A percentile compares a stretch with the other conserved stretches of the same genome.
Evolutionary conservation across 1,140 invertebrate genomes (phyloP).

Genomic region (Trichogramma pretiosum): DNA sequence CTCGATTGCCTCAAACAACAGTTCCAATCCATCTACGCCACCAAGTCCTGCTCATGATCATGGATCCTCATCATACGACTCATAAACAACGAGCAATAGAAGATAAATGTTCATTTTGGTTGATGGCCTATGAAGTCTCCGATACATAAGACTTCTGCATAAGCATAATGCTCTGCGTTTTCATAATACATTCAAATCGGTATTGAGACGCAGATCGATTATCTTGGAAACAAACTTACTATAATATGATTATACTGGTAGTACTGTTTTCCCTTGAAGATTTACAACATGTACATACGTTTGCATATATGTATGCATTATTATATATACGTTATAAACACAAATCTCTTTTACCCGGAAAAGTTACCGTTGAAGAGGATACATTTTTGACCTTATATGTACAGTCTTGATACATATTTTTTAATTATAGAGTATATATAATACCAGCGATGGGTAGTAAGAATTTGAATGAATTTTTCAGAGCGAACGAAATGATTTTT

Average conservation of each 20-base stretch:
- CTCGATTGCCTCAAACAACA: constrained; percentile 73
- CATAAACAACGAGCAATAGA: constrained; percentile 24
- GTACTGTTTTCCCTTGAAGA: background rate
- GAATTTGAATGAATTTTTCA: constrained; percentile 1
- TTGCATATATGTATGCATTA: constrained; percentile 5
- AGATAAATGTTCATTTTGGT: background rate
- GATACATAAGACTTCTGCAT: too few species aligned
- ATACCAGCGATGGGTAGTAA: constrained; percentile 1
- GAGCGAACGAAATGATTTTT: constrained; percentile 8
- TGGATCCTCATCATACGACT: constrained; percentile 63
- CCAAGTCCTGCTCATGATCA: constrained; percentile 65
- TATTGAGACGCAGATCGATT: too few species aligned
- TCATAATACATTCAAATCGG: too few species aligned
- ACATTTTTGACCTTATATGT: constrained; percentile 19
- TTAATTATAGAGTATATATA: constrained; percentile 15
- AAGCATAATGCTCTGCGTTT: too few species aligned
- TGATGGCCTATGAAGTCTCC: constrained; percentile 5
- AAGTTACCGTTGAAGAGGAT: constrained; percentile 21
- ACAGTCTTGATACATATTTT: constrained; percentile 21
- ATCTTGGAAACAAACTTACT: too few species aligned
- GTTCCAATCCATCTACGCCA: constrained; percentile 68
- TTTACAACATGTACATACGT: background rate
- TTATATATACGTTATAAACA: constrained; percentile 18
- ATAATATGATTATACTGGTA: too few species aligned
- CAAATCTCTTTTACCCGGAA: constrained; percentile 13